Conservation (phyloP, 2,888 invertebrate species). For the Callinectes sapidus region DNA sequence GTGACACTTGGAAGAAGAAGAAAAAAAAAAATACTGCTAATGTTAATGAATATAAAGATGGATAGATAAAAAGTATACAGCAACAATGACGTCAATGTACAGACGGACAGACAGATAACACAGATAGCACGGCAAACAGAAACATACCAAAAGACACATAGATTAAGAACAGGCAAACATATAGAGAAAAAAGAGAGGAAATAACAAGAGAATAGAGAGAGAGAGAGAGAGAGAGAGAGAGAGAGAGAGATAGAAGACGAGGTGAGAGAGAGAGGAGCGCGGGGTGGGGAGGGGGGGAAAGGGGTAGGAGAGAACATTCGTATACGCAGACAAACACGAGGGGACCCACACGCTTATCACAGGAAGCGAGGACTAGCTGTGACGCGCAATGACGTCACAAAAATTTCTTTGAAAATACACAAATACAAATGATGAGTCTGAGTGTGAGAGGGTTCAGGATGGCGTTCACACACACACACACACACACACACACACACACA, state of each 20-base stretch:
- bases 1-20: no score
- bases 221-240: no score
- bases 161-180: no score
- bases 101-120: background rate
- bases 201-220: background rate
- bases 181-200: no score
- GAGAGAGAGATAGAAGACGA: no score
- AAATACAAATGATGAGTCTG: background rate
- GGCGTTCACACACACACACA: background rate
- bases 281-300: no score
- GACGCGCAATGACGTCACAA: background rate
- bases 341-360: background rate
- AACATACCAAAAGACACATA: no score
- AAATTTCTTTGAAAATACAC: background rate
- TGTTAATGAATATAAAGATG: background rate
- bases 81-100: background rate
- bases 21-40: background rate
- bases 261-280: no score
- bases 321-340: background rate
- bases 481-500: conserved; percentile 21
- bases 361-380: background rate
- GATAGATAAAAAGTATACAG: background rate
- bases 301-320: background rate
- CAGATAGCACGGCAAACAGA: background rate
- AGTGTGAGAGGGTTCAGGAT: background rate